Conservation (phyloP, 2,113 vertebrate species). For the Oxyura jamaicensis region DNA sequence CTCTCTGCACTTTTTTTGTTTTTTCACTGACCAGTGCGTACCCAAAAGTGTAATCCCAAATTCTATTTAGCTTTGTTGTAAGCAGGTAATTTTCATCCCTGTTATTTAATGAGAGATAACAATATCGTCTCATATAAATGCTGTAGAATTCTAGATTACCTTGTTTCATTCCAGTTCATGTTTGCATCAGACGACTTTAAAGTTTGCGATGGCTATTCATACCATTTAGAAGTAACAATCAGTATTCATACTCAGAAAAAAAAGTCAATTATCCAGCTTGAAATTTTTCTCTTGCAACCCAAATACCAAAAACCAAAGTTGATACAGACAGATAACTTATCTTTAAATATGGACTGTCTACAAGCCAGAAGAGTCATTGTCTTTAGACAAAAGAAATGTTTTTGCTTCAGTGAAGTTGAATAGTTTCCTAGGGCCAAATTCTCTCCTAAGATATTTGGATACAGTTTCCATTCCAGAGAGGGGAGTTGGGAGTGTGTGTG, state of each 20-base stretch:
- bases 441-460: not conserved
- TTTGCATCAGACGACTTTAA: not conserved
- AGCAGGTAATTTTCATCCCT: not conserved
- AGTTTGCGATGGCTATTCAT: not conserved
- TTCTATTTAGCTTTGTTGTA: not conserved
- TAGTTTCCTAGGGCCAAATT: conserved; percentile 12
- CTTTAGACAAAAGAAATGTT: conserved; percentile 34
- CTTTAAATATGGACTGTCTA: not conserved
- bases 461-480: not conserved
- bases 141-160: not conserved
- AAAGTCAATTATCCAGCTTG: not conserved
- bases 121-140: not conserved
- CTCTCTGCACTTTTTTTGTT: not conserved
- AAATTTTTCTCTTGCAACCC: not conserved
- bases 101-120: not conserved
- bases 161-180: not conserved
- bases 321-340: not conserved
- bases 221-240: not conserved
- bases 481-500: not conserved
- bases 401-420: conserved; percentile 4
- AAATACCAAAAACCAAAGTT: not conserved
- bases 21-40: not conserved
- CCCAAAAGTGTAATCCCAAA: not conserved
- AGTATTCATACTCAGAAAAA: not conserved
- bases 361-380: not conserved